A percentile compares a stretch with the other conserved stretches of the same genome.
Conservation (phyloP, 2,888 invertebrate species). For the Scaptodrosophila latifasciaeformis region DNA sequence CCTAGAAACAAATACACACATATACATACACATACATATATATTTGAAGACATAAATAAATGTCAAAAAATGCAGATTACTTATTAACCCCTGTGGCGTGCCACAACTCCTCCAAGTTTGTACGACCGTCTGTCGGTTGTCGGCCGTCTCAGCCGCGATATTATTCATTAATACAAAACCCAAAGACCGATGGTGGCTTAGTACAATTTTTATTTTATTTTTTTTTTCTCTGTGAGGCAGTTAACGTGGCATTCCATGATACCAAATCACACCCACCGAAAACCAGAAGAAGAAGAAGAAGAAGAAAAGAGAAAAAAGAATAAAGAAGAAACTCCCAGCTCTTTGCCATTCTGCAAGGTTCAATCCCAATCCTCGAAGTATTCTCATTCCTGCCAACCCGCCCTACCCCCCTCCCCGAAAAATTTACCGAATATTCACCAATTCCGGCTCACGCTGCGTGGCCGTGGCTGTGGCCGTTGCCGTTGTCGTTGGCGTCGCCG, state of each 20-base stretch:
- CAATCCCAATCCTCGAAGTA: too few relatives aligned
- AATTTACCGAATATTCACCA: too few relatives aligned
- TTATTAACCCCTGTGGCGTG: constrained; percentile 73
- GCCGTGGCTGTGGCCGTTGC: too few relatives aligned
- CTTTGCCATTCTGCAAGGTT: background rate
- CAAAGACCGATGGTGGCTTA: constrained; percentile 27
- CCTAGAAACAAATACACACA: background rate
- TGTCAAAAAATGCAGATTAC: constrained; percentile 74
- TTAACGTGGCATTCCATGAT: constrained; percentile 21
- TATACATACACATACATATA: constrained; percentile 39
- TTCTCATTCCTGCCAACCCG: too few relatives aligned
- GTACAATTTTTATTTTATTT: too few relatives aligned
- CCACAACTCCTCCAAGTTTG: constrained; percentile 48
- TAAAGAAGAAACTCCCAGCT: constrained; percentile 3
- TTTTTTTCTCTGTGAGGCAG: too few relatives aligned
- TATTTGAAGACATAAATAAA: constrained; percentile 73
- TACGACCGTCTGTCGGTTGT: background rate
- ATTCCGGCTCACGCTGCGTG: constrained; percentile 46
- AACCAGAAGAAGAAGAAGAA: constrained; percentile 9
- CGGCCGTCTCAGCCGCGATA: constrained; percentile 59
- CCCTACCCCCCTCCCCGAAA: too few relatives aligned
- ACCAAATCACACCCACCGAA: constrained; percentile 6
- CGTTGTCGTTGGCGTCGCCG: too few relatives aligned
- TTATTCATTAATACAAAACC: constrained; percentile 71
- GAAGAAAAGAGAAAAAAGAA: too few relatives aligned